These are phyloP conservation scores for Atta cephalotes DNA, from an alignment of 1,140 invertebrate genomes.

Conservation along the genomic window DNA sequence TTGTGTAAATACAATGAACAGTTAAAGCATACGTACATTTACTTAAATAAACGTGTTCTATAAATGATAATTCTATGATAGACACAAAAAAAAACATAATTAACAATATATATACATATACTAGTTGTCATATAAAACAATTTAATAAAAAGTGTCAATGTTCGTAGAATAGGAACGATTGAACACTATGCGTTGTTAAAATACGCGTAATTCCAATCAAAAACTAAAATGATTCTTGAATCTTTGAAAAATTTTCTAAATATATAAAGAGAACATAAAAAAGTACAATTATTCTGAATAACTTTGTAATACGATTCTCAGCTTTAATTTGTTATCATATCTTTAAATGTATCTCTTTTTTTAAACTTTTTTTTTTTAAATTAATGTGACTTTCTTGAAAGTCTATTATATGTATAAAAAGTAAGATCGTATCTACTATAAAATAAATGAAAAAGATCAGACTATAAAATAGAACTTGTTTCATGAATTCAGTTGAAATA, in stretches of 20 bases:
- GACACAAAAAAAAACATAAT: conserved; percentile 12
- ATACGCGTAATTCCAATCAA: conserved; percentile 3
- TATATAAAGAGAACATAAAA: not conserved
- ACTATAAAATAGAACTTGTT: conserved; percentile 5
- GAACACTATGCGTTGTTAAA: not conserved
- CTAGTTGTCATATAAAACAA: not conserved
- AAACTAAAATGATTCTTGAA: not conserved
- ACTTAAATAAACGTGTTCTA: not conserved
- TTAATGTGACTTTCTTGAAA: not conserved
- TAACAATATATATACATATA: not conserved
- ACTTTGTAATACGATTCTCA: not conserved
- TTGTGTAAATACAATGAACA: conserved; percentile 6
- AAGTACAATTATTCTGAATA: not conserved
- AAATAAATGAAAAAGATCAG: conserved; percentile 4
- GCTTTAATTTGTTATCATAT: not conserved
- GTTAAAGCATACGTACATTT: not conserved
- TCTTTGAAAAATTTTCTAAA: not conserved
- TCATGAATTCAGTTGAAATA: not conserved
- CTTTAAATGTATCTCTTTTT: not conserved
- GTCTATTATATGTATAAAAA: not conserved
- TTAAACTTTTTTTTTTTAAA: not conserved
- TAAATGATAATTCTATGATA: not conserved
- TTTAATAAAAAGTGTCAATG: conserved; percentile 4
- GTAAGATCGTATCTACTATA: not conserved
- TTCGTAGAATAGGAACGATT: conserved; percentile 24